Conservation (phyloP, 2,888 invertebrate genomes). For the Ecliptopera silaceata region DNA sequence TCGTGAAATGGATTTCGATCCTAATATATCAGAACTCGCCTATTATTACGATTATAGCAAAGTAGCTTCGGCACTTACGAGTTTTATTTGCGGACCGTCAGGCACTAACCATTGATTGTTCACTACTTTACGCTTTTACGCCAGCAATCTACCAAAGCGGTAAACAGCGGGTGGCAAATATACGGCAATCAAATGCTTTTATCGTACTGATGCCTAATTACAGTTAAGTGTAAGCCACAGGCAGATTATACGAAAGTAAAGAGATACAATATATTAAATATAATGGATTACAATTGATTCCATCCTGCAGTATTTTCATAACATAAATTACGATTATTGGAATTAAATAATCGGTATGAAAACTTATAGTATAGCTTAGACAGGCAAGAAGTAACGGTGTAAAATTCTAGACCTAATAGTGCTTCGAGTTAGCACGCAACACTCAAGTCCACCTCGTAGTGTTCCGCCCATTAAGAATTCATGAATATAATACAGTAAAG, state of each 20-base stretch:
- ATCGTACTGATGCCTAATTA: slow-evolving; percentile 7
- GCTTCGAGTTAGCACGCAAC: too few relatives aligned
- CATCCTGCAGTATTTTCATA: too few relatives aligned
- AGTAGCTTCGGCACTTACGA: slow-evolving; percentile 32
- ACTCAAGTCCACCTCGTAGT: too few relatives aligned
- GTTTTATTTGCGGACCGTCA: slow-evolving; percentile 27
- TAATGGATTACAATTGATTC: too few relatives aligned
- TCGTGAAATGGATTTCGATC: slow-evolving; percentile 1
- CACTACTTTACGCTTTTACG: slow-evolving; percentile 35
- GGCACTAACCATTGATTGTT: slow-evolving; percentile 34
- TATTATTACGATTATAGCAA: slow-evolving; percentile 37
- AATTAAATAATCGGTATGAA: too few relatives aligned
- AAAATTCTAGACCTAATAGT: too few relatives aligned
- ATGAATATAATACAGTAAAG: too few relatives aligned
- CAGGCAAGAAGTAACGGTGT: too few relatives aligned
- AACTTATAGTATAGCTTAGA: background rate
- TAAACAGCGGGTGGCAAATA: slow-evolving; percentile 27
- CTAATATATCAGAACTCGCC: slow-evolving; percentile 24
- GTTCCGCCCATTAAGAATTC: too few relatives aligned
- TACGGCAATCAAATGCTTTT: slow-evolving; percentile 29
- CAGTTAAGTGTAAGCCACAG: background rate
- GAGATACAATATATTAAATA: too few relatives aligned
- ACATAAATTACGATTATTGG: too few relatives aligned
- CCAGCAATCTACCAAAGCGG: slow-evolving; percentile 31
- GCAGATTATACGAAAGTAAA: background rate